phyloP scores from a whole-genome alignment of 1,140 invertebrate genomes.

The Drosophila nannoptera region DNA sequence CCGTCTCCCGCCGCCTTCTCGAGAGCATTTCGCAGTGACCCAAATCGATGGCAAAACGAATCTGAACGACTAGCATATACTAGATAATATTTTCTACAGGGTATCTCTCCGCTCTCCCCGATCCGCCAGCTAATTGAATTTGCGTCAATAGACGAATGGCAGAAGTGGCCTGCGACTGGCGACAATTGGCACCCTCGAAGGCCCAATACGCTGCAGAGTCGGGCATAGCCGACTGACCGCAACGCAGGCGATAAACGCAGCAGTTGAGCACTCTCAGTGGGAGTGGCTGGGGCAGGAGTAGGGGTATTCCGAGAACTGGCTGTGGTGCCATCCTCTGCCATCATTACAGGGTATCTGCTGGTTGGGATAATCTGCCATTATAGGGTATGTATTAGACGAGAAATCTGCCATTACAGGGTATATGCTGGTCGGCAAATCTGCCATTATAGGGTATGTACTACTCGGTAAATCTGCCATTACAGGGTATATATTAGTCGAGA shows the following conservation, averaged over 20 bases:
- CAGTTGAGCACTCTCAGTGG: background rate
- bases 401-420: too few species aligned
- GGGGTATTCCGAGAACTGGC: too few species aligned
- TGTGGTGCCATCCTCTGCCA: too few species aligned
- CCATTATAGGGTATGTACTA: too few species aligned
- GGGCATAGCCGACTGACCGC: background rate
- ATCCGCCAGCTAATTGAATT: constrained; percentile 56
- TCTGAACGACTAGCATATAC: too few species aligned
- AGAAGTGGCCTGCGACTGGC: constrained; percentile 16
- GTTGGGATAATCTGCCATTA: too few species aligned
- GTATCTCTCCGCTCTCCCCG: background rate
- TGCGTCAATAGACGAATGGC: too few species aligned
- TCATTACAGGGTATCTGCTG: background rate
- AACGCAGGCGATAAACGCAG: background rate
- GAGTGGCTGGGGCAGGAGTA: too few species aligned
- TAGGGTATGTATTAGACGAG: background rate
- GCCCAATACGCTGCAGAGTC: constrained; percentile 39
- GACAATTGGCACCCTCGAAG: constrained; percentile 52
- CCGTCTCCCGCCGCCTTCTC: background rate
- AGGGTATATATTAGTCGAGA: too few species aligned
- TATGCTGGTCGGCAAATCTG: background rate
- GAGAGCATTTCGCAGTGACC: background rate
- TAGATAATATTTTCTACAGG: background rate
- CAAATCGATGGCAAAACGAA: too few species aligned
- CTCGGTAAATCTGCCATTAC: too few species aligned